phyloP scores from a whole-genome alignment of 1,140 invertebrate species.

The Drosophila ananassae region DNA sequence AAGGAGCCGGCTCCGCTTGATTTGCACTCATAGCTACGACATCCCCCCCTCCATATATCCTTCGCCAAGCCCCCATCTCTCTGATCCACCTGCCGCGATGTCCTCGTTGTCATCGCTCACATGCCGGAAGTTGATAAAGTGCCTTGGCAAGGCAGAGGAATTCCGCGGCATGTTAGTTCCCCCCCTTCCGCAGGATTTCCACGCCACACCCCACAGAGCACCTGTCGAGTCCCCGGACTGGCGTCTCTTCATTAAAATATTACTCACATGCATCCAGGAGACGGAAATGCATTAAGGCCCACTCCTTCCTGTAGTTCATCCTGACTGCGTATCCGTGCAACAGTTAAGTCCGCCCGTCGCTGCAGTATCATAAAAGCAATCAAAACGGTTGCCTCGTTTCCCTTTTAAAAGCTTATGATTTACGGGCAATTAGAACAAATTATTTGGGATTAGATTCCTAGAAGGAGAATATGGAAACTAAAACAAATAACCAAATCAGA shows the following conservation, averaged over 20 bases:
- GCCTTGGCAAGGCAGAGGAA: conserved; percentile 66
- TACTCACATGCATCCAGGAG: conserved; percentile 51
- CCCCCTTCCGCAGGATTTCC: background rate
- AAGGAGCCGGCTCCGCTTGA: conserved; percentile 64
- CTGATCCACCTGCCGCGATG: conserved; percentile 26
- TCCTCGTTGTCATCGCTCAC: conserved; percentile 65
- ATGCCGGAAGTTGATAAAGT: conserved; percentile 79
- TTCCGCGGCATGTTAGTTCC: conserved; percentile 57
- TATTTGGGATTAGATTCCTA: background rate
- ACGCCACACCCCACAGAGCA: background rate
- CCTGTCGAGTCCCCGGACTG: conserved; percentile 15
- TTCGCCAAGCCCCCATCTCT: background rate
- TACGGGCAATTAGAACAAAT: background rate
- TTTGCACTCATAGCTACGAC: conserved; percentile 52
- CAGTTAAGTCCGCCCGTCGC: conserved; percentile 16
- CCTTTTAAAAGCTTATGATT: background rate
- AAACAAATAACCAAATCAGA: background rate
- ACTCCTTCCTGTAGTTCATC: conserved; percentile 30
- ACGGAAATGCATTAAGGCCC: conserved; percentile 71
- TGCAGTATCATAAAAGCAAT: conserved; percentile 9
- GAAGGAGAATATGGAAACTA: no score
- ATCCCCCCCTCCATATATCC: no score
- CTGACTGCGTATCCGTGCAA: conserved; percentile 18
- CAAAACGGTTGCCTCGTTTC: background rate
- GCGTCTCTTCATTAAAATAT: conserved; percentile 76